Evolutionary conservation across 2,113 vertebrate genomes (phyloP), one percentile per base, ranked within the genome.

Genomic region (Corvus hawaiiensis): DNA sequence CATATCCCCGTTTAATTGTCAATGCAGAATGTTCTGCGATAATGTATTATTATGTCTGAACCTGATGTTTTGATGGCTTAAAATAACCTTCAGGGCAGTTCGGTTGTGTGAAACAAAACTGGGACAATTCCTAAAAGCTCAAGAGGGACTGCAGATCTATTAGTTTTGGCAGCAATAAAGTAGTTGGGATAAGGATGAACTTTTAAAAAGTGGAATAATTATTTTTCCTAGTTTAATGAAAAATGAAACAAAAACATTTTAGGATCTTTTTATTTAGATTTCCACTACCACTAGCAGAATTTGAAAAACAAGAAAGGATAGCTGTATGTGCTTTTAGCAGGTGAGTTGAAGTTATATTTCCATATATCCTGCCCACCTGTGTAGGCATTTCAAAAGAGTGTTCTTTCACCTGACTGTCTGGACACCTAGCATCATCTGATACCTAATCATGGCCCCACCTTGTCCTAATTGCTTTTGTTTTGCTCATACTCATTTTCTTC

Each of bases 41-140:
- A 77, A 77, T 43, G 16, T 44, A 73, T 62, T 87, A 86, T 86
- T 83, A 77, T 74, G 69, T 84, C 71, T 87, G 77, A 96, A 84
- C 54, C 55, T 84, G 49, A 84, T 77, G 67, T 54, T 79, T 43
- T 3, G 2, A 85, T 24, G 49, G 56, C 81, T 95, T 95, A 95
- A 94, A 97, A 96, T 89, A 96, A 76, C 74, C 77, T 84, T 59
- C 68, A 56, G 74, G 89, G 89, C 64, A 89, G 44, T 62, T 94
- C 0, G 1, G 66, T 21, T 92, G 13, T 54, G 17, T 72, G 81
- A 94, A 91, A 82, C 1, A 1, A 89, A 97, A 94, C 54, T 46
- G 58, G 94, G 93, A 94, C 93, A 82, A 89, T 75, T 96, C 56
- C 80, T 94, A 52, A 92, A 93, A 87, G 52, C 89, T 91, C 87